Conservation (phyloP, 2,888 invertebrate species). For the Sceliomorpha sp. region DNA sequence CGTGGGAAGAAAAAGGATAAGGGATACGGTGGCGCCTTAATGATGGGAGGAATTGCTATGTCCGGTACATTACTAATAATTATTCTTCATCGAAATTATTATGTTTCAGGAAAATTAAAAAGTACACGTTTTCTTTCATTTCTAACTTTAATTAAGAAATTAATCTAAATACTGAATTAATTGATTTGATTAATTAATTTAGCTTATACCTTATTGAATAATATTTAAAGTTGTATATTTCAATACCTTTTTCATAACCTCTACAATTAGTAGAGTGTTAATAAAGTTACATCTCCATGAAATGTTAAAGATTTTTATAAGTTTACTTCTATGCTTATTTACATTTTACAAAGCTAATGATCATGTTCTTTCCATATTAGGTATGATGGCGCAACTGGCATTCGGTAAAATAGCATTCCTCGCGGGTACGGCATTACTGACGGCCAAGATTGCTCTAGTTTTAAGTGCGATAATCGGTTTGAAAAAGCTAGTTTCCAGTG, state of each 20-base stretch:
- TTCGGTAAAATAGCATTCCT: constrained; percentile 86
- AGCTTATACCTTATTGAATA: too few species aligned
- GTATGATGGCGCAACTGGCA: constrained; percentile 85
- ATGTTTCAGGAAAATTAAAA: too few species aligned
- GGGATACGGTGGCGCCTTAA: constrained; percentile 81
- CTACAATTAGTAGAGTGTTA: too few species aligned
- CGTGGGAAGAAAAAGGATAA: constrained; percentile 81
- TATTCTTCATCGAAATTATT: not conserved
- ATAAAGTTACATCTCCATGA: too few species aligned
- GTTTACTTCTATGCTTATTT: too few species aligned
- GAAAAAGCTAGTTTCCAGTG: constrained; percentile 83
- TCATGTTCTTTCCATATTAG: constrained; percentile 49
- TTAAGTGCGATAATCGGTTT: constrained; percentile 84
- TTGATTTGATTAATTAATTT: too few species aligned
- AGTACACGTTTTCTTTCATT: too few species aligned
- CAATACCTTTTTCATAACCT: too few species aligned
- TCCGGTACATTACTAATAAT: constrained; percentile 74
- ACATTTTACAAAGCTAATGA: not conserved
- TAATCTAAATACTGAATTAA: too few species aligned
- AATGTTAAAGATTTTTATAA: too few species aligned
- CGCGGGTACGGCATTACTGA: constrained; percentile 85
- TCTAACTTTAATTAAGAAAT: too few species aligned
- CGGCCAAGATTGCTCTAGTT: constrained; percentile 85
- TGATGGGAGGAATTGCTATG: constrained; percentile 84
- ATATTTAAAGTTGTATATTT: too few species aligned